Percentiles rank a stretch among this genome's conserved stretches.
These are phyloP conservation scores for Solea solea DNA, from an alignment of 2,113 vertebrate species.

Conservation along the genomic window DNA sequence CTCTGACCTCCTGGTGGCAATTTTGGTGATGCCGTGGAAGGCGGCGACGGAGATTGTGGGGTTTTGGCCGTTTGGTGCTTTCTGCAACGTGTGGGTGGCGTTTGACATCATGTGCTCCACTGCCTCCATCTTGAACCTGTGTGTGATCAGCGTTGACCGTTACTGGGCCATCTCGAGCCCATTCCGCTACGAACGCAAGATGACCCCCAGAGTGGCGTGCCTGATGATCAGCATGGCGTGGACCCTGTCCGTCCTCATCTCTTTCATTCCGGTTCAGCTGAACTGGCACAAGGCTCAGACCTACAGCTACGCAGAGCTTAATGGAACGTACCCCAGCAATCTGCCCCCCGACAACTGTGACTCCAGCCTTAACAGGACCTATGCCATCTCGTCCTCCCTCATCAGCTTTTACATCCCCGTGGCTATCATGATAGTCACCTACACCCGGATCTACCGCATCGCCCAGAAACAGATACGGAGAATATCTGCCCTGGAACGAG, in stretches of 20 bases:
- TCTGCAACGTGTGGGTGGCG: conserved; percentile 97
- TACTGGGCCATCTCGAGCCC: conserved; percentile 99
- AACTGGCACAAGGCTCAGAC: conserved; percentile 96
- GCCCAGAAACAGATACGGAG: conserved; percentile 96
- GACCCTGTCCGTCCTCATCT: conserved; percentile 95
- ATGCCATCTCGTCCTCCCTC: conserved; percentile 97
- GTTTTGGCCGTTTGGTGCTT: conserved; percentile 97
- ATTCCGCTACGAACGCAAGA: conserved; percentile 96
- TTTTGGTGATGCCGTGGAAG: conserved; percentile 99
- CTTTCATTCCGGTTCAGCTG: conserved; percentile 97
- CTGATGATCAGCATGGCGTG: conserved; percentile 95
- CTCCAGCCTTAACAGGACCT: conserved; percentile 95
- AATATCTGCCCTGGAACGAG: conserved; percentile 95
- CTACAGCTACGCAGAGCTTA: conserved; percentile 80
- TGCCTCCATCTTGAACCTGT: conserved; percentile 96
- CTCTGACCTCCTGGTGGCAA: conserved; percentile 95
- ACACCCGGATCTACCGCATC: conserved; percentile 97
- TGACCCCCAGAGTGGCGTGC: conserved; percentile 97
- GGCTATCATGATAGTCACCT: conserved; percentile 97
- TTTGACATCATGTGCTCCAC: conserved; percentile 99
- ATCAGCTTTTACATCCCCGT: conserved; percentile 99
- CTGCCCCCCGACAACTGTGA: conserved; percentile 91
- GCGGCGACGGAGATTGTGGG: conserved; percentile 94
- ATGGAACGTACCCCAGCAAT: conserved; percentile 80
- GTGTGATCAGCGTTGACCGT: conserved; percentile 97